phyloP scores from a whole-genome alignment of 2,113 vertebrate species.

The Melanostigma gelatinosum region DNA sequence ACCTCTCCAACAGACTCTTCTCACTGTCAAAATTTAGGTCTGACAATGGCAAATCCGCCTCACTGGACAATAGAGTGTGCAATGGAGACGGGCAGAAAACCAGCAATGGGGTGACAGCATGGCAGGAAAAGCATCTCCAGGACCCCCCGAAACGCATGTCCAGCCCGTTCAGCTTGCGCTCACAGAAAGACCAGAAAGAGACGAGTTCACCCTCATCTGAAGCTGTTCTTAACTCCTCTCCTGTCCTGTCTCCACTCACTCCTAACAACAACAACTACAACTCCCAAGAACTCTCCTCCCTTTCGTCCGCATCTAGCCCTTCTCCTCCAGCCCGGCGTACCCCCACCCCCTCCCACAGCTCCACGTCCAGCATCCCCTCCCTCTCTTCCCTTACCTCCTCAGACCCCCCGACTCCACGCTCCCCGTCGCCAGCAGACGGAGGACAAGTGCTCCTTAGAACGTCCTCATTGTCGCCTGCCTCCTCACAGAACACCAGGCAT shows the following conservation, averaged over 20 bases:
- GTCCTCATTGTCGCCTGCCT: conserved; percentile 60
- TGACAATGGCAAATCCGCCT: conserved; percentile 62
- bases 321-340: conserved; percentile 53
- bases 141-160: conserved; percentile 56
- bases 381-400: conserved; percentile 67
- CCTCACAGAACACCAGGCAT: conserved; percentile 61
- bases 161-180: conserved; percentile 51
- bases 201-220: conserved; percentile 32
- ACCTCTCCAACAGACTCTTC: conserved; percentile 68
- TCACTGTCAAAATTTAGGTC: conserved; percentile 74
- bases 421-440: conserved; percentile 65
- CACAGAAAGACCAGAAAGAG: conserved; percentile 73
- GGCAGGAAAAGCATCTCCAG: conserved; percentile 49
- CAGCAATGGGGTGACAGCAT: conserved; percentile 40
- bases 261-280: conserved; percentile 40
- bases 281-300: conserved; percentile 44
- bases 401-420: conserved; percentile 70
- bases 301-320: conserved; percentile 51
- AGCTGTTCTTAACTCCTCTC: conserved; percentile 15
- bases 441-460: conserved; percentile 52
- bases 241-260: conserved; percentile 19
- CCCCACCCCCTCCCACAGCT: conserved; percentile 70
- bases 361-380: conserved; percentile 71
- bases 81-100: conserved; percentile 50
- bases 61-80: conserved; percentile 67